Conservation (phyloP, 2,888 invertebrate genomes). For the Stenotaenia linearis region DNA sequence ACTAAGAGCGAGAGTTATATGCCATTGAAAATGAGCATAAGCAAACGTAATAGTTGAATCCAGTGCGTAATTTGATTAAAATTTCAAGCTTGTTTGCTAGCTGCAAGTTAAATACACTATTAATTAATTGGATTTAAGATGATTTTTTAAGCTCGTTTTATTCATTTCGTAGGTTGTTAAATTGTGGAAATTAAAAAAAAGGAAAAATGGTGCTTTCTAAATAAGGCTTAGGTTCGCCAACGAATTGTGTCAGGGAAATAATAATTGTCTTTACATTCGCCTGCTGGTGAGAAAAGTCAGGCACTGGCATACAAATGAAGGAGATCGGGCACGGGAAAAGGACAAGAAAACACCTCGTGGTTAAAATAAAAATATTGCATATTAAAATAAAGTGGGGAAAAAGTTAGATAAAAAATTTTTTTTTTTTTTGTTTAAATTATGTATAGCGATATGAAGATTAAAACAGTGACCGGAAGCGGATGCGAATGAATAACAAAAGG, state of each 20-base stretch:
- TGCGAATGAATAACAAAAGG: conserved; percentile 17
- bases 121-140: conserved; percentile 6
- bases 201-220: background rate
- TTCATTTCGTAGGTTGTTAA: background rate
- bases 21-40: background rate
- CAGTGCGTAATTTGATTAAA: conserved; percentile 7
- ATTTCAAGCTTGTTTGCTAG: conserved; percentile 3
- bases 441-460: background rate
- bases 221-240: background rate
- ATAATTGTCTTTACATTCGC: conserved; percentile 23
- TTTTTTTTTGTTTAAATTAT: no score
- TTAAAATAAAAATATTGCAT: background rate
- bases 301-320: conserved; percentile 8
- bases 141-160: background rate
- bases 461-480: conserved; percentile 16
- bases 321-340: background rate
- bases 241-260: conserved; percentile 21
- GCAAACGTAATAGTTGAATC: background rate
- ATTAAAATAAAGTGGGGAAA: no score
- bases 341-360: background rate
- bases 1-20: background rate
- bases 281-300: conserved; percentile 22
- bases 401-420: background rate
- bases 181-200: background rate
- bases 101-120: background rate